These are phyloP conservation scores for Cyprinodon variegatus DNA, from an alignment of 2,113 vertebrate genomes.

Conservation along the genomic window DNA sequence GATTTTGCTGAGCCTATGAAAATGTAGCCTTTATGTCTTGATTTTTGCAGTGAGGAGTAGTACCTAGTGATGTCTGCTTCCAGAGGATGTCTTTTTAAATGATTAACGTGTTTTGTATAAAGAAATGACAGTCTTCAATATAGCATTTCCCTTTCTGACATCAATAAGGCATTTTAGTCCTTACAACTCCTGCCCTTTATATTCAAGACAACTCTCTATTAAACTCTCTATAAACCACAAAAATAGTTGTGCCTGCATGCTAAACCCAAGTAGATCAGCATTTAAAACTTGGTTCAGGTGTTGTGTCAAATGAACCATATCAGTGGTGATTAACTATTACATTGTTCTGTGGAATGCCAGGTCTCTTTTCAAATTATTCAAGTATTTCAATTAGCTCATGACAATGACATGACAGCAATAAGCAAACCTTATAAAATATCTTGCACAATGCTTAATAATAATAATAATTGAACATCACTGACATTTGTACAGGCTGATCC, in stretches of 20 bases:
- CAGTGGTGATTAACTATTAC: background rate
- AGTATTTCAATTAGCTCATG: background rate
- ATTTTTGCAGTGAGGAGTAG: background rate
- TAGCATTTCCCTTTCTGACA: background rate
- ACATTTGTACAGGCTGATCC: too few species aligned
- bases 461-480: too few species aligned
- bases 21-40: background rate
- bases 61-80: too few species aligned
- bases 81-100: background rate
- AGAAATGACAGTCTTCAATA: background rate
- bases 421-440: background rate
- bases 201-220: too few species aligned
- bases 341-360: background rate
- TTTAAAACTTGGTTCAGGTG: background rate
- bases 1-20: background rate
- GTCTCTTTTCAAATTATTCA: background rate
- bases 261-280: too few species aligned
- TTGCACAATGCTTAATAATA: background rate
- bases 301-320: background rate
- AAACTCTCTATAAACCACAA: too few species aligned
- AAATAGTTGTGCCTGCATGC: too few species aligned
- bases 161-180: too few species aligned
- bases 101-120: background rate
- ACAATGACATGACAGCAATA: background rate
- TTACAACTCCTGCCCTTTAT: too few species aligned